Evolutionary conservation across 92 coral and sea anemone species (phyloP).

Genomic region (Palythoa grandiflora): DNA sequence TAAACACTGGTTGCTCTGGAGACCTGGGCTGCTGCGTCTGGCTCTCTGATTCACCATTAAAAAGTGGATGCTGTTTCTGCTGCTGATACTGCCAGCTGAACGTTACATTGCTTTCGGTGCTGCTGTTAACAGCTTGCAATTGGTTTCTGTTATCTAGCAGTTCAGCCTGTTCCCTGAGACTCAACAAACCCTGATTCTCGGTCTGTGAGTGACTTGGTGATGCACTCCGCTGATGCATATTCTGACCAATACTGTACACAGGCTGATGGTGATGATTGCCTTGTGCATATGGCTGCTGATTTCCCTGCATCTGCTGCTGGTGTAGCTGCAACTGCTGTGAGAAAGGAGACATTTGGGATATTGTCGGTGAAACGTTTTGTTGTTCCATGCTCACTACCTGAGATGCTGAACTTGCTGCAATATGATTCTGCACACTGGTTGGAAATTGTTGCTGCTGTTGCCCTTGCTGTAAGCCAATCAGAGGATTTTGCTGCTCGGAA

Average conservation of each 20-base stretch:
- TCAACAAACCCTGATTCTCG: constrained; percentile 36
- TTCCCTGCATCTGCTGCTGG: constrained; percentile 45
- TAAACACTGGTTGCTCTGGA: constrained; percentile 63
- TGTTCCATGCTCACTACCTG: constrained; percentile 42
- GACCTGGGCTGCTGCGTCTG: constrained; percentile 48
- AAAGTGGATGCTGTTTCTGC: constrained; percentile 70
- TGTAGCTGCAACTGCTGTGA: constrained; percentile 42
- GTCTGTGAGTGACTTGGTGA: constrained; percentile 44
- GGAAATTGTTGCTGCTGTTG: constrained; percentile 47
- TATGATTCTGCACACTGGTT: constrained; percentile 49
- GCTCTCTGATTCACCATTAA: constrained; percentile 67
- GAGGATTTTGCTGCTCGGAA: constrained; percentile 34
- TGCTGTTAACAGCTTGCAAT: constrained; percentile 36
- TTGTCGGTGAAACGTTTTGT: constrained; percentile 23
- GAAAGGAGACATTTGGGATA: constrained; percentile 29
- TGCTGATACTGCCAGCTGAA: constrained; percentile 62
- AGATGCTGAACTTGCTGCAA: constrained; percentile 59
- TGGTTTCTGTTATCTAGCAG: constrained; percentile 38
- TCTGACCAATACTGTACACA: constrained; percentile 32
- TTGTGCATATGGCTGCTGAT: constrained; percentile 42
- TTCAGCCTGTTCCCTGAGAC: constrained; percentile 50
- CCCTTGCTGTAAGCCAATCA: constrained; percentile 39
- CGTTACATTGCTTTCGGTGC: constrained; percentile 50
- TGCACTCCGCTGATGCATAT: constrained; percentile 41
- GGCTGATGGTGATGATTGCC: constrained; percentile 1